These are phyloP conservation scores for Gymnothorax reevesii DNA, from an alignment of 2,797 vertebrate species.

Conservation along the genomic window DNA sequence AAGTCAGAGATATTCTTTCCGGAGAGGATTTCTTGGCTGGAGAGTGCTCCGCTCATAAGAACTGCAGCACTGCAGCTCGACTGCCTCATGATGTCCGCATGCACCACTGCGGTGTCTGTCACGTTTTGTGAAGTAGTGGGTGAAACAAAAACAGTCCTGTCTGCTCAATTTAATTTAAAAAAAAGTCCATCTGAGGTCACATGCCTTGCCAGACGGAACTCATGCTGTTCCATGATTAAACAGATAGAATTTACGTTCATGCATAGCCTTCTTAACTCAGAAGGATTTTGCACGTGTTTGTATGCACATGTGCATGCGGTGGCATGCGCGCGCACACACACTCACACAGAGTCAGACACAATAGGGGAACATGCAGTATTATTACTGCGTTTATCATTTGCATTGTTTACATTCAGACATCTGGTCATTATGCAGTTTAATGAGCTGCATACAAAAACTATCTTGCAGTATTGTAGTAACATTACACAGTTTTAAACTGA, in stretches of 20 bases:
- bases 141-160: background rate
- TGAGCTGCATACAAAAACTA: background rate
- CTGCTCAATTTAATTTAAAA: background rate
- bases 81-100: conserved; percentile 18
- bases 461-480: background rate
- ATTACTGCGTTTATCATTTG: background rate
- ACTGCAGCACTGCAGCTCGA: conserved; percentile 20
- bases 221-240: background rate
- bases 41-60: background rate
- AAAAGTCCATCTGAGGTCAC: background rate
- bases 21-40: background rate
- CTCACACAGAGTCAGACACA: background rate
- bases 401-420: background rate
- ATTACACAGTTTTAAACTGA: background rate
- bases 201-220: background rate
- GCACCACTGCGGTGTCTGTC: conserved; percentile 26
- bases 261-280: background rate
- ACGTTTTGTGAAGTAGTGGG: background rate
- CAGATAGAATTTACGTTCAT: background rate
- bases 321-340: background rate
- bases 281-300: background rate
- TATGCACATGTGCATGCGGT: background rate
- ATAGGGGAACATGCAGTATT: background rate
- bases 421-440: background rate
- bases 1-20: background rate